Evolutionary conservation across 2,888 invertebrate species (phyloP).

Genomic region (Ennomos quercinarius): DNA sequence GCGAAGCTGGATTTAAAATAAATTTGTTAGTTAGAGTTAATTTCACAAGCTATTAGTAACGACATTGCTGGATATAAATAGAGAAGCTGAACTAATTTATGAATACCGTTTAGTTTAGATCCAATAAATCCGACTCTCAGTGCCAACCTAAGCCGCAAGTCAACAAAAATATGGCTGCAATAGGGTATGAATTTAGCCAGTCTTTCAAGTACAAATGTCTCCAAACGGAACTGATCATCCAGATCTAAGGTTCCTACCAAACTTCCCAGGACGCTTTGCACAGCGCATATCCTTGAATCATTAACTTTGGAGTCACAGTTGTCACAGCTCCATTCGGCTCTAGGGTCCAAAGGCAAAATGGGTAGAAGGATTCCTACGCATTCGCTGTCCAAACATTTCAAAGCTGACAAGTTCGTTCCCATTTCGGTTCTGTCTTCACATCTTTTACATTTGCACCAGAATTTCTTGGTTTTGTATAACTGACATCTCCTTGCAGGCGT

Average conservation of each 20-base stretch:
- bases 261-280: conserved; percentile 82
- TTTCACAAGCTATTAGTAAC: conserved; percentile 27
- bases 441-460: conserved; percentile 87
- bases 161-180: conserved; percentile 71
- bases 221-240: conserved; percentile 77
- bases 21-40: conserved; percentile 13
- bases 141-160: conserved; percentile 65
- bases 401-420: conserved; percentile 82
- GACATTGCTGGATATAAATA: conserved; percentile 9
- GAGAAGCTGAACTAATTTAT: conserved; percentile 7
- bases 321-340: conserved; percentile 85
- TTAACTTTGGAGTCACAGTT: conserved; percentile 71
- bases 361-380: conserved; percentile 85
- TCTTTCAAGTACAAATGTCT: conserved; percentile 61
- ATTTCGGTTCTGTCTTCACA: conserved; percentile 88
- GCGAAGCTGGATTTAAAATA: not conserved
- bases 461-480: conserved; percentile 87
- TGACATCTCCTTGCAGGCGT: conserved; percentile 87
- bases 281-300: conserved; percentile 70
- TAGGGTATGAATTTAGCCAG: conserved; percentile 67
- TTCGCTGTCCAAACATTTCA: conserved; percentile 80
- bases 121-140: conserved; percentile 64
- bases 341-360: conserved; percentile 71
- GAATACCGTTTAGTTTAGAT: conserved; percentile 64
- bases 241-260: conserved; percentile 78